Conservation (phyloP, 1,140 invertebrate genomes). For the Zaprionus davidi region DNA sequence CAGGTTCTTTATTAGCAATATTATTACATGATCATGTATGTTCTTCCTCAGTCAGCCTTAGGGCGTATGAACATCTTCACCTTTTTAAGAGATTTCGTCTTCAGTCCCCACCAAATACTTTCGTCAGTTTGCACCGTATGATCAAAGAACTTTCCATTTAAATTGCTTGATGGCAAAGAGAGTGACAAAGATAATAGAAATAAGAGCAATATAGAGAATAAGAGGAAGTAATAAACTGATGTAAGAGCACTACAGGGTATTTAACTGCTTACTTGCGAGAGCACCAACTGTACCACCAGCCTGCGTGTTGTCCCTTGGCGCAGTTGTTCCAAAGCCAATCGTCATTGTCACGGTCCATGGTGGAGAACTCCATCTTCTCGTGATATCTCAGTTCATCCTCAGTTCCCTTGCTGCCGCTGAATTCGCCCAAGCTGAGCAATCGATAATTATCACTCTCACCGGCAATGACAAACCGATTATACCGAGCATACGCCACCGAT, state of each 20-base stretch:
- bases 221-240: neutral
- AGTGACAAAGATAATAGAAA: neutral
- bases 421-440: neutral
- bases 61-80: constrained; percentile 5
- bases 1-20: neutral
- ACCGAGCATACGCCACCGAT: neutral
- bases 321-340: neutral
- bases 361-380: neutral
- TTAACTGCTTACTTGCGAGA: neutral
- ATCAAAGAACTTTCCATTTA: neutral
- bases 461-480: neutral
- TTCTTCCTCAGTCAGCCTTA: neutral
- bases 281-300: neutral
- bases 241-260: neutral
- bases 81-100: neutral
- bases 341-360: neutral
- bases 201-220: neutral
- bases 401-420: neutral
- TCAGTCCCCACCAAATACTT: neutral
- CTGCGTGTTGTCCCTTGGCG: neutral
- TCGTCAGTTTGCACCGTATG: neutral
- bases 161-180: neutral
- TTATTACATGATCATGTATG: neutral
- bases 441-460: neutral
- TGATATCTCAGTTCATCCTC: constrained; percentile 1